A percentile compares a stretch with the other conserved stretches of the same genome.
These are phyloP conservation scores for Aselliscus stoliczkanus DNA, from an alignment of 2,797 vertebrate genomes.

Conservation along the genomic window DNA sequence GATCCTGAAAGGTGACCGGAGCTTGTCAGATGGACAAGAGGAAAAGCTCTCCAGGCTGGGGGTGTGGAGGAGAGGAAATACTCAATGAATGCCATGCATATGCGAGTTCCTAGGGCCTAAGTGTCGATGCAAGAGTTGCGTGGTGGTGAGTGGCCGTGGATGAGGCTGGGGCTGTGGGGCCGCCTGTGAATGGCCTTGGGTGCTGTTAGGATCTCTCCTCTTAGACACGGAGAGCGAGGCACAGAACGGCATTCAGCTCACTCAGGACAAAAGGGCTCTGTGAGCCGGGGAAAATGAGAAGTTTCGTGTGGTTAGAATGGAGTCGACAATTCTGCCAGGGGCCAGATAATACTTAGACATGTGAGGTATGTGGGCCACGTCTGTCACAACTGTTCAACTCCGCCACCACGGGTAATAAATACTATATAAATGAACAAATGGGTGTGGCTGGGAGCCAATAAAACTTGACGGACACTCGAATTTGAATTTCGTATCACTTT, in stretches of 20 bases:
- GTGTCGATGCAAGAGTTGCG: too few species aligned
- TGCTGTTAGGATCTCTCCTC: background rate
- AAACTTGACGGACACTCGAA: background rate
- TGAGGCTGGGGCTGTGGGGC: background rate
- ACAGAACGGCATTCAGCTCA: background rate
- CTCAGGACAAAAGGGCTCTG: background rate
- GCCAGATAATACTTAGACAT: background rate
- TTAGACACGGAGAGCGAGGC: background rate
- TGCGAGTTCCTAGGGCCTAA: background rate
- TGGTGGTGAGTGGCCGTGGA: background rate
- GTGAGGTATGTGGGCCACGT: background rate
- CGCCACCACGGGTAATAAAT: fast-evolving
- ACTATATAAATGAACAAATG: background rate
- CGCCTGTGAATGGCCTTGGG: background rate
- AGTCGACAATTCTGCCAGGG: background rate
- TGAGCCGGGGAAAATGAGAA: background rate
- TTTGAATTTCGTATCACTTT: background rate
- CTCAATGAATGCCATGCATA: background rate
- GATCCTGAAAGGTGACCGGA: background rate
- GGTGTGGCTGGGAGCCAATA: background rate
- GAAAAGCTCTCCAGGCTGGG: background rate
- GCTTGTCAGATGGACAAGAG: background rate
- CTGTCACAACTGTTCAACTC: too few species aligned
- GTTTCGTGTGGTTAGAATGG: fast-evolving
- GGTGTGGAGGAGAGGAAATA: background rate